A percentile compares a stretch with the other conserved stretches of the same genome.
Conservation (phyloP, 2,113 vertebrate species). For the Asarcornis scutulata region DNA sequence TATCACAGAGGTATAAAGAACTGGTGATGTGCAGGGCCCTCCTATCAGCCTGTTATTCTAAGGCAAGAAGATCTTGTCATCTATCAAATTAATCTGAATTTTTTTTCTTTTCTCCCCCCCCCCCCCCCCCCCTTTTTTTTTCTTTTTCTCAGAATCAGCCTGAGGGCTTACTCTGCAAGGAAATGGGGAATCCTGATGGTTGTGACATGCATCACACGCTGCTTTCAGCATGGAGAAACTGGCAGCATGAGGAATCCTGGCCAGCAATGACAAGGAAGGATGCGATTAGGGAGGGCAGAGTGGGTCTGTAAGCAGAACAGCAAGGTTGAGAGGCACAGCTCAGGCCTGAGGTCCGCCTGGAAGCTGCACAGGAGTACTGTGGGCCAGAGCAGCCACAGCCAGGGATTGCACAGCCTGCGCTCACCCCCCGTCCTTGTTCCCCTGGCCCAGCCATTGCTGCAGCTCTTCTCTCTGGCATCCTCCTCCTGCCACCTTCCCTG, state of each 20-base stretch:
- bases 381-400: neutral
- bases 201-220: neutral
- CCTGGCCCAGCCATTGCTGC: accelerated
- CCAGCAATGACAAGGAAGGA: neutral
- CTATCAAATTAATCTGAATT: neutral
- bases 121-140: no score
- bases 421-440: neutral
- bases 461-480: neutral
- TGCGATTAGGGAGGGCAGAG: neutral
- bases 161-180: neutral
- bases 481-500: neutral
- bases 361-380: accelerated
- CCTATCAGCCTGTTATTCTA: neutral
- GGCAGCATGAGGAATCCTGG: neutral
- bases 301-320: neutral
- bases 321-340: neutral
- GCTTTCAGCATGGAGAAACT: neutral
- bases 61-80: neutral
- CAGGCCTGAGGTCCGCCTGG: neutral
- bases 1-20: neutral
- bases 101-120: neutral
- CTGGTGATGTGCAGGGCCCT: neutral
- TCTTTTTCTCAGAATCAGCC: neutral
- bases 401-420: neutral
- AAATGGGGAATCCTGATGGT: neutral